phyloP scores from a whole-genome alignment of 2,113 vertebrate genomes.

The Cyanoderma ruficeps region DNA sequence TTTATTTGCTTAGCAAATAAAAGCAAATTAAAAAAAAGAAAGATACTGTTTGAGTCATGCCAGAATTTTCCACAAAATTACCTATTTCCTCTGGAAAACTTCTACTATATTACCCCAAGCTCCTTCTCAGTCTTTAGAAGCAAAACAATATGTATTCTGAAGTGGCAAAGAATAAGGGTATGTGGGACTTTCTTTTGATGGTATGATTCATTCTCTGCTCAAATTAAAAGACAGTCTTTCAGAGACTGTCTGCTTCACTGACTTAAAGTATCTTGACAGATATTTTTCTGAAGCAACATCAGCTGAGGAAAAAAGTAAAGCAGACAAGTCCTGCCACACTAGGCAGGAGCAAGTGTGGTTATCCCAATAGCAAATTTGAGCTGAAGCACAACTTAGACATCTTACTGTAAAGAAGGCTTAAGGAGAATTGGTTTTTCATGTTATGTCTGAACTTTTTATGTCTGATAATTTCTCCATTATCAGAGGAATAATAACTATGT shows the following conservation, averaged over 20 bases:
- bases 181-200: neutral
- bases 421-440: neutral
- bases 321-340: neutral
- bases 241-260: neutral
- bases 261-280: neutral
- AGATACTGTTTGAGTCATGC: fast-evolving
- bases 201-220: neutral
- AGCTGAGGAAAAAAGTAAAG: neutral
- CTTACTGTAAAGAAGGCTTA: neutral
- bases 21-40: neutral
- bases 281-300: neutral
- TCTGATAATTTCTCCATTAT: neutral
- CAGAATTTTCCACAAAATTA: neutral
- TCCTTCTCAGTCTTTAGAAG: neutral
- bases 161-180: neutral
- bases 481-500: neutral
- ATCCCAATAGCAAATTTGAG: neutral
- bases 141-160: neutral
- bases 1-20: neutral
- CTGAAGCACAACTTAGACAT: neutral
- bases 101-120: neutral
- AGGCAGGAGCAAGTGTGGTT: neutral
- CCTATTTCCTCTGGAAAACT: neutral
- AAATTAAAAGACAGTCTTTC: neutral
- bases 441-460: neutral